phyloP scores from a whole-genome alignment of 2,113 vertebrate genomes.

The Climacteris rufus region DNA sequence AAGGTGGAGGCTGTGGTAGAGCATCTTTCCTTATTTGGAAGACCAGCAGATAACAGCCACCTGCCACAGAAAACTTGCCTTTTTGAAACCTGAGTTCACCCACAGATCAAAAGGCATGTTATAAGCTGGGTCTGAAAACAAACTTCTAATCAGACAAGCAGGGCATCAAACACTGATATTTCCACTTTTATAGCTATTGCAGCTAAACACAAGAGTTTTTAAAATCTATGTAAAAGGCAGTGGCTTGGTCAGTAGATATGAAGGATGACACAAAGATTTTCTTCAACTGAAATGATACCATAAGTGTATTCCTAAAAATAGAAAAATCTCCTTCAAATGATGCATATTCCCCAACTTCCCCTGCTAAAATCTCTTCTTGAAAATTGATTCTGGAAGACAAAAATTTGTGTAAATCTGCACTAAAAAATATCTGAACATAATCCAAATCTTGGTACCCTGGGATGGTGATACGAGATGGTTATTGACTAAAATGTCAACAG shows the following conservation, averaged over 20 bases:
- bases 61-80: not conserved
- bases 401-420: not conserved
- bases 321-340: not conserved
- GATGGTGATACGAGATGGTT: not conserved
- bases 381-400: not conserved
- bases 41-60: rapidly evolving
- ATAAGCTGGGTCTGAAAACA: not conserved
- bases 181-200: not conserved
- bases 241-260: not conserved
- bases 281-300: not conserved
- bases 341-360: not conserved
- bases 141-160: not conserved
- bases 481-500: constrained; percentile 58
- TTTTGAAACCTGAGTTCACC: not conserved
- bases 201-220: not conserved
- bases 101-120: not conserved
- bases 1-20: not conserved
- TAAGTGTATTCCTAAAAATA: not conserved
- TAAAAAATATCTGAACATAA: not conserved
- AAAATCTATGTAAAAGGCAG: not conserved
- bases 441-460: not conserved
- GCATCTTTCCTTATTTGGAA: not conserved
- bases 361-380: not conserved
- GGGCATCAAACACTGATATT: not conserved
- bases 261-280: not conserved